Percentiles rank a stretch among this genome's conserved stretches.
Evolutionary conservation across 2,888 invertebrate genomes (phyloP).

Genomic region (Rhagophthalmus giganteus): DNA sequence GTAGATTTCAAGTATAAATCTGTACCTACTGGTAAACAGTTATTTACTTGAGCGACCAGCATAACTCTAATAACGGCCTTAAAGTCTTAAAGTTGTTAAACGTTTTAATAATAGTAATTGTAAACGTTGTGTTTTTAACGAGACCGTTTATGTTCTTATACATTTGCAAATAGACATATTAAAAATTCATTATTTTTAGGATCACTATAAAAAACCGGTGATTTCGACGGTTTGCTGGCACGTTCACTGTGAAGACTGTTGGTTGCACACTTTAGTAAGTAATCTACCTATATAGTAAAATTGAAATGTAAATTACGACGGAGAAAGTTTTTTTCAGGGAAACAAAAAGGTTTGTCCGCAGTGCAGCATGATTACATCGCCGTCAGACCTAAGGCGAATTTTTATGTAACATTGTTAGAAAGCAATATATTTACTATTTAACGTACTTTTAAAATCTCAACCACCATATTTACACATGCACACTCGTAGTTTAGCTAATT

Average conservation of each 20-base stretch:
- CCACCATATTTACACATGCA: conserved; percentile 36
- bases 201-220: conserved; percentile 66
- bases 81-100: too few relatives aligned
- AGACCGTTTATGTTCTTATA: too few relatives aligned
- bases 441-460: conserved; percentile 33
- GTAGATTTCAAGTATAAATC: too few relatives aligned
- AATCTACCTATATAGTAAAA: background rate
- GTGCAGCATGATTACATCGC: conserved; percentile 90
- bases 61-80: too few relatives aligned
- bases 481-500: conserved; percentile 22
- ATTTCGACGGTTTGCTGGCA: conserved; percentile 72
- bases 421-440: conserved; percentile 28
- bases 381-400: conserved; percentile 83
- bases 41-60: too few relatives aligned
- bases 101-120: too few relatives aligned
- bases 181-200: conserved; percentile 53
- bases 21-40: too few relatives aligned
- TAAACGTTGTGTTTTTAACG: too few relatives aligned
- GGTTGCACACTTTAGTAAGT: conserved; percentile 66
- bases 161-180: background rate
- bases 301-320: conserved; percentile 7
- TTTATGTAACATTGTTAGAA: conserved; percentile 69
- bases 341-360: conserved; percentile 93
- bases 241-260: conserved; percentile 71
- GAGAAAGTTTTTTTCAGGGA: conserved; percentile 58